phyloP scores from a whole-genome alignment of 2,888 invertebrate genomes.

The Euphydryas editha region DNA sequence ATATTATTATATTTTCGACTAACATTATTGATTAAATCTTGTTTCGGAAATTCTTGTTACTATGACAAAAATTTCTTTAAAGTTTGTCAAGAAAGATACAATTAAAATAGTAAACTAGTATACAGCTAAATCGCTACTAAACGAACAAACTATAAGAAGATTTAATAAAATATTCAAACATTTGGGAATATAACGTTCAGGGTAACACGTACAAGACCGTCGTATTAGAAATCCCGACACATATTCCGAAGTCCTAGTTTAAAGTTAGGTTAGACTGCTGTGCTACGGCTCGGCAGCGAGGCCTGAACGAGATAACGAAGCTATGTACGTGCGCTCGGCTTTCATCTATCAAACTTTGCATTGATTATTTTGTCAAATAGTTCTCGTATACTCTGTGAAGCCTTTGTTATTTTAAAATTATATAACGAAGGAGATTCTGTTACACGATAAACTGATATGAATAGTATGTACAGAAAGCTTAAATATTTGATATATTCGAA shows the following conservation, averaged over 20 bases:
- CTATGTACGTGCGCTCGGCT: conserved; percentile 61
- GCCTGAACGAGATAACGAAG: conserved; percentile 68
- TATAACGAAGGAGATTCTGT: not conserved
- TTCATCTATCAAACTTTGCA: conserved; percentile 65
- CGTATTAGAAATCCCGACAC: conserved; percentile 25
- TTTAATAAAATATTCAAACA: conserved; percentile 19
- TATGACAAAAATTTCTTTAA: too few relatives aligned
- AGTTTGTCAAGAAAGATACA: too few relatives aligned
- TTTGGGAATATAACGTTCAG: not conserved
- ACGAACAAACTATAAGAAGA: not conserved
- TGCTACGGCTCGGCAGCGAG: conserved; percentile 22
- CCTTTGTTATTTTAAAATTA: conserved; percentile 16
- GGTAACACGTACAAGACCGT: conserved; percentile 11
- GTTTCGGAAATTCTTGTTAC: too few relatives aligned
- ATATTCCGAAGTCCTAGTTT: conserved; percentile 28
- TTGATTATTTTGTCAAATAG: conserved; percentile 69
- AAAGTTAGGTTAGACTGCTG: conserved; percentile 28
- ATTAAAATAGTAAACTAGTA: too few relatives aligned
- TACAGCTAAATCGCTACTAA: not conserved
- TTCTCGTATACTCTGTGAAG: conserved; percentile 32
- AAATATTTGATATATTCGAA: too few relatives aligned
- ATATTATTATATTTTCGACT: too few relatives aligned
- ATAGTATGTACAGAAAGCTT: not conserved
- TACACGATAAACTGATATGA: not conserved
- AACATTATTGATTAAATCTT: too few relatives aligned